Evolutionary conservation across 23 tunicate species (phyloP).

Genomic region (Diplosoma virens): DNA sequence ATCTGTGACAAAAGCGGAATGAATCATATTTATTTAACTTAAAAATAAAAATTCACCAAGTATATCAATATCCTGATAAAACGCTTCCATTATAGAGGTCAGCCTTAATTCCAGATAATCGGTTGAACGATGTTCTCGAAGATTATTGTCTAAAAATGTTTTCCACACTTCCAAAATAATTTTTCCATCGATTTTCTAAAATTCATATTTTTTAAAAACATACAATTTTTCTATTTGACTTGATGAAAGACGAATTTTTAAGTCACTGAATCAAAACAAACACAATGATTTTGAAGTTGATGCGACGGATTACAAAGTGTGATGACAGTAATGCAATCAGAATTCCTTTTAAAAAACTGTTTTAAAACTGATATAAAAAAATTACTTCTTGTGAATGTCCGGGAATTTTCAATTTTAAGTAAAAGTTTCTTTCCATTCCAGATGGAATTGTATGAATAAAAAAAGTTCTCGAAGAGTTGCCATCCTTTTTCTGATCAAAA

Average conservation of each 20-base stretch:
- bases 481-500: background rate
- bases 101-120: constrained; percentile 44
- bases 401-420: constrained; percentile 21
- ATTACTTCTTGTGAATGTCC: constrained; percentile 11
- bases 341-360: too few relatives aligned
- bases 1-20: too few relatives aligned
- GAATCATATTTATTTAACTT: too few relatives aligned
- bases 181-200: constrained; percentile 27
- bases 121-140: constrained; percentile 8
- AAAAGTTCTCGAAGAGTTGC: background rate
- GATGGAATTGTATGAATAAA: constrained; percentile 32
- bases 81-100: constrained; percentile 17
- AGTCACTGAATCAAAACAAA: too few relatives aligned
- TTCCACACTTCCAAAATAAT: constrained; percentile 39
- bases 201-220: background rate
- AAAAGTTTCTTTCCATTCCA: constrained; percentile 30
- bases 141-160: constrained; percentile 46
- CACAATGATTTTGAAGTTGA: too few relatives aligned
- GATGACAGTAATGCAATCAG: too few relatives aligned
- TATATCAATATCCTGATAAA: background rate
- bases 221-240: too few relatives aligned
- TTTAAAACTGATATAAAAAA: too few relatives aligned
- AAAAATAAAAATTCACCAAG: constrained; percentile 8
- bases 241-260: too few relatives aligned
- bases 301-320: too few relatives aligned